These are phyloP conservation scores for Chascanopsetta lugubris DNA, from an alignment of 2,113 vertebrate genomes.

Conservation along the genomic window DNA sequence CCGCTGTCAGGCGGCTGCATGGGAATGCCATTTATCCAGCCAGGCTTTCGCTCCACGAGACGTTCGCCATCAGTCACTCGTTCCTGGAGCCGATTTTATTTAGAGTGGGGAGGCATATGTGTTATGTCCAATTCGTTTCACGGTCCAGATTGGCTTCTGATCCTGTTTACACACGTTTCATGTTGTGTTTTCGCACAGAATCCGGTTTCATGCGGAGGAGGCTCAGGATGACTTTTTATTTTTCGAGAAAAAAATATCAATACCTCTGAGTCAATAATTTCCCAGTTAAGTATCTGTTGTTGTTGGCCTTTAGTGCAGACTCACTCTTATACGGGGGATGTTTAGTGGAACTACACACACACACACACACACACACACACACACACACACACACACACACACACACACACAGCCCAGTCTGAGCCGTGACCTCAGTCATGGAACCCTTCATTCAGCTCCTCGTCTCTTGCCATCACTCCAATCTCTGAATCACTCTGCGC, in stretches of 20 bases:
- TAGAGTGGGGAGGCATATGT: constrained; percentile 8
- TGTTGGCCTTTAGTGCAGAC: constrained; percentile 26
- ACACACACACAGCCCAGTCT: background rate
- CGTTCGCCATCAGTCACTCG: constrained; percentile 13
- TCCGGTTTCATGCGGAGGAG: constrained; percentile 28
- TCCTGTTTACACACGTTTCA: constrained; percentile 24
- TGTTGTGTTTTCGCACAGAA: constrained; percentile 10
- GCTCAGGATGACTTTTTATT: background rate
- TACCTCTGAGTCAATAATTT: constrained; percentile 22
- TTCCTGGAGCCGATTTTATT: constrained; percentile 38
- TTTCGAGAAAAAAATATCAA: constrained; percentile 1
- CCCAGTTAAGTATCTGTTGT: constrained; percentile 25
- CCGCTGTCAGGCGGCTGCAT: background rate
- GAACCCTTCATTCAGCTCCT: constrained; percentile 51
- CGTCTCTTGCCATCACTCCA: constrained; percentile 43
- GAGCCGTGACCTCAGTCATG: constrained; percentile 51
- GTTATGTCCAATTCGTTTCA: constrained; percentile 20
- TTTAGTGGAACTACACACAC: constrained; percentile 16
- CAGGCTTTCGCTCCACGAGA: background rate
- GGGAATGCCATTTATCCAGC: constrained; percentile 1
- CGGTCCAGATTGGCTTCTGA: constrained; percentile 8
- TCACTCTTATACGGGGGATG: constrained; percentile 16
- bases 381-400: constrained; percentile 16
- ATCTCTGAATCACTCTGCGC: constrained; percentile 52
- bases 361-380: constrained; percentile 29